Evolutionary conservation across 2,888 invertebrate species (phyloP).

Genomic region (Xestia ashworthii): DNA sequence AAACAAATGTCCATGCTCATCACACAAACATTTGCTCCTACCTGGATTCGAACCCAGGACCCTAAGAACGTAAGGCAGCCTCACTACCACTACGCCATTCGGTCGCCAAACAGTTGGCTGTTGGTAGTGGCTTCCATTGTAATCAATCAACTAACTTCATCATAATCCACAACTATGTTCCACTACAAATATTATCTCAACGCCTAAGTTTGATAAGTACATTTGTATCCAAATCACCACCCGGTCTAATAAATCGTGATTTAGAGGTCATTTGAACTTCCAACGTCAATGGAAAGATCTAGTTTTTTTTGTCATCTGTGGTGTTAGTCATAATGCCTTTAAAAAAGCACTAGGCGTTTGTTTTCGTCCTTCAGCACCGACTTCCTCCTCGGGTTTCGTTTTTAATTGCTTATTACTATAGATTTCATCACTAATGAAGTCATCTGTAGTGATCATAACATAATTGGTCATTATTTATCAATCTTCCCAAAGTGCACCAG

Average conservation of each 20-base stretch:
- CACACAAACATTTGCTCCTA: no score
- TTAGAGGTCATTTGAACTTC: constrained; percentile 58
- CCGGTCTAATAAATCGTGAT: constrained; percentile 39
- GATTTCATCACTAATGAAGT: not conserved
- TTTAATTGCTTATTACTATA: constrained; percentile 3
- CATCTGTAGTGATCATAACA: not conserved
- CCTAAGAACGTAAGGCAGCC: no score
- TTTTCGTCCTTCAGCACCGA: not conserved
- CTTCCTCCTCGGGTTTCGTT: constrained; percentile 15
- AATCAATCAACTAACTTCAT: not conserved
- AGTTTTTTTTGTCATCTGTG: constrained; percentile 16
- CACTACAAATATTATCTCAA: constrained; percentile 13
- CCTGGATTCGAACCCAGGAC: no score
- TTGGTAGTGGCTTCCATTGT: not conserved
- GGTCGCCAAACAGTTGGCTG: no score
- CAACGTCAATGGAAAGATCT: constrained; percentile 14
- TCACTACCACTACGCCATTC: no score
- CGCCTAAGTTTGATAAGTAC: constrained; percentile 9
- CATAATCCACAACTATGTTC: not conserved
- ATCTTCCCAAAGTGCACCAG: constrained; percentile 8
- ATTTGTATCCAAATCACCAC: constrained; percentile 23
- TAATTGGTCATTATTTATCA: constrained; percentile 20
- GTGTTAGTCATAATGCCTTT: constrained; percentile 29
- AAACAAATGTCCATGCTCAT: no score
- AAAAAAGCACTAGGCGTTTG: not conserved